Evolutionary conservation across 2,113 vertebrate species (phyloP).

Genomic region (Chaetops frenatus): DNA sequence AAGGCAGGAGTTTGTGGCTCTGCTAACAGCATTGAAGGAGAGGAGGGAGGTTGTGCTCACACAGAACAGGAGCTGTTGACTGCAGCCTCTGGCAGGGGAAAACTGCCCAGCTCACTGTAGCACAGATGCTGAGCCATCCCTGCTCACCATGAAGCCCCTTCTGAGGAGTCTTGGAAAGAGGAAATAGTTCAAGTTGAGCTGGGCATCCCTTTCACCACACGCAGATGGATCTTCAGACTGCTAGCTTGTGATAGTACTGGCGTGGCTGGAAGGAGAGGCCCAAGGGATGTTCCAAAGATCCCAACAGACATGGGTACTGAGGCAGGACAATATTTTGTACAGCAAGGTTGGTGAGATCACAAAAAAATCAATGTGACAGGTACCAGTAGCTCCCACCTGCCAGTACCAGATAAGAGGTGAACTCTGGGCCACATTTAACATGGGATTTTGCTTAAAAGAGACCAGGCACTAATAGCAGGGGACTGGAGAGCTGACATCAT

Average conservation of each 20-base stretch:
- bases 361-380: background rate
- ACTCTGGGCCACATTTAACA: background rate
- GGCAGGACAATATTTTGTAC: background rate
- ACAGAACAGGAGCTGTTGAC: background rate
- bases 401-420: background rate
- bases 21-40: background rate
- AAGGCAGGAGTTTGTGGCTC: background rate
- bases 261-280: background rate
- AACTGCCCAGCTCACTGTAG: background rate
- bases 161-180: background rate
- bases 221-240: background rate
- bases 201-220: background rate
- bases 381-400: background rate
- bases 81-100: background rate
- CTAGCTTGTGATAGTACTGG: background rate
- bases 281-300: background rate
- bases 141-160: background rate
- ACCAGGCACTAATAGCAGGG: background rate
- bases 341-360: background rate
- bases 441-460: background rate
- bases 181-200: background rate
- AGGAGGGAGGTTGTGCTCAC: background rate
- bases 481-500: slow-evolving; percentile 16
- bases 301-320: background rate
- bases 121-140: accelerated